Evolutionary conservation across 2,797 vertebrate genomes (phyloP), one percentile per base, ranked within the genome.

Genomic region (Orestias chungarensis): DNA sequence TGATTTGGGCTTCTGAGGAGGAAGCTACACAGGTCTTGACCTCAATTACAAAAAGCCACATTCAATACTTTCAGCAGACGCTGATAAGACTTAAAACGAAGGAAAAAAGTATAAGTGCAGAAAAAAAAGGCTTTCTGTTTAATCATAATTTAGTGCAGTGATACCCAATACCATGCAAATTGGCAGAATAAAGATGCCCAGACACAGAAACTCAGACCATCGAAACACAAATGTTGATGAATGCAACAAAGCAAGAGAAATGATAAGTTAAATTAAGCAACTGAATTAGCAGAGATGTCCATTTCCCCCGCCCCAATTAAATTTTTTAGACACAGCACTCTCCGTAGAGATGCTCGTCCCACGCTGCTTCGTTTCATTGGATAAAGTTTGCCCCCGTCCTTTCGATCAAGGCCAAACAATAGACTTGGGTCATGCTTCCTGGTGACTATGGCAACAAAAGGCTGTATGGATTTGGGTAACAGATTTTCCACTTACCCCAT

Each of bases 401-500:
- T 82, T 85, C 82, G 89, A 91, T 90, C 90, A 93, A 80, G 42
- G 66, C 83, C 78, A 62, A 86, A 93, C 91, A 93, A 93, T 86
- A 83, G 83, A 66, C 83, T 72, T 54, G 77, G 88, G 91, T 92
- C 85, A 86, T 88, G 89, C 90, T 89, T 87, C 91, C 82, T 89
- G 87, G 91, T 91, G 80, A 86, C 90, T 89, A 92, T 93, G 89
- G 90, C 87, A 93, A 91, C 85, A 90, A 88, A 88, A 87, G 85
- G 64, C 74, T 66, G 43, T 78, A 66, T 85, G 68, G 77, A 82
- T 89, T 80, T 69, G 76, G 75, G 80, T 80, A 67, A 81, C 68
- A 67, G 83, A 90, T 83, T 90, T 92, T 91, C 91, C 85, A 88
- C 97, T 95, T 92, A 99, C 98, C 98, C 98, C 98, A 99, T 99